Evolutionary conservation across 2,113 vertebrate genomes (phyloP).

Genomic region (Anhinga rufa): DNA sequence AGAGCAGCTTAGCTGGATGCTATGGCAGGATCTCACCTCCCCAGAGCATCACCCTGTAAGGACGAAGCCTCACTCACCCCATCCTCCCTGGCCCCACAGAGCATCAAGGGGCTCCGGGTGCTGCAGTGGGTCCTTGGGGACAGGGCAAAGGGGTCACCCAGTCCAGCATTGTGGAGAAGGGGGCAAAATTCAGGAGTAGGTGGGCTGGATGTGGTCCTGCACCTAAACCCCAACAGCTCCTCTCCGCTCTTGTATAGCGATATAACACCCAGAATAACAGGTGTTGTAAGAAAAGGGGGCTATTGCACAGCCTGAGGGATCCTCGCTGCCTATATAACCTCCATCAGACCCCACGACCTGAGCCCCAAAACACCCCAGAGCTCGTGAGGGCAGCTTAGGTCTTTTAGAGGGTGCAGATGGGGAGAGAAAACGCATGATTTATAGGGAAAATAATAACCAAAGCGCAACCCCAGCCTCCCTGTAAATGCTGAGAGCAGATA

Average conservation of each 20-base stretch:
- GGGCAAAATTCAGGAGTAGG: background rate
- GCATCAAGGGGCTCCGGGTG: background rate
- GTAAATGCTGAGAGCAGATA: background rate
- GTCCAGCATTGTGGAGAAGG: background rate
- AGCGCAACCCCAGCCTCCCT: background rate
- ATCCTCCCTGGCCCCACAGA: background rate
- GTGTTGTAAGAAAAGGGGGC: too few relatives aligned
- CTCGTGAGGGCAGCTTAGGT: accelerated
- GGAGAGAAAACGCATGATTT: background rate
- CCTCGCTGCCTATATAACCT: accelerated
- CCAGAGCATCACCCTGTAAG: background rate
- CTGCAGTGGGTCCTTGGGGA: background rate
- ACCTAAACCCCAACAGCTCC: background rate
- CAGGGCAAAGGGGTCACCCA: background rate
- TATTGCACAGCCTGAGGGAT: background rate
- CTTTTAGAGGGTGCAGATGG: background rate
- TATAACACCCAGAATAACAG: background rate
- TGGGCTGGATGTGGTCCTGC: background rate
- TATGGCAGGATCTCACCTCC: background rate
- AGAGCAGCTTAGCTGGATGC: background rate
- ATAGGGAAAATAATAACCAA: background rate
- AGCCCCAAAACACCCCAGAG: background rate
- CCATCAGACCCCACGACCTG: background rate
- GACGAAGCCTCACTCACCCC: background rate
- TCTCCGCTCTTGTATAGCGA: accelerated